Percentiles rank a stretch among this genome's conserved stretches.
Evolutionary conservation across 2,888 invertebrate species (phyloP).

Genomic region (Ferrisia virgata): DNA sequence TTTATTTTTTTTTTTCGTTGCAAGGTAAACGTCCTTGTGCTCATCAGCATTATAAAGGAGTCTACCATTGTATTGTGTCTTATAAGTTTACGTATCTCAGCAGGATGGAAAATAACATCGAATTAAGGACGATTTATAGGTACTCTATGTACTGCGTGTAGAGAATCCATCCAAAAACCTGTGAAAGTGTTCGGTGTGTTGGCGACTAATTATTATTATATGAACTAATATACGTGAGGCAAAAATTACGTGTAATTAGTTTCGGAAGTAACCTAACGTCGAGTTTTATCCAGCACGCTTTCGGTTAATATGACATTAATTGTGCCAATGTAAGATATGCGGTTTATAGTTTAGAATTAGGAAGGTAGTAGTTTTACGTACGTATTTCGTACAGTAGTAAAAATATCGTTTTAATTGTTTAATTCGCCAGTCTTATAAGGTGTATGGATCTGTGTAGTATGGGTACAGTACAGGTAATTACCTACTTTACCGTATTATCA

Average conservation of each 20-base stretch:
- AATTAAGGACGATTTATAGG: neutral
- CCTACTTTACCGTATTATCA: neutral
- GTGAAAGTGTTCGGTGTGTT: slow-evolving; percentile 22
- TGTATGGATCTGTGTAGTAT: too few species aligned
- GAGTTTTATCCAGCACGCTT: too few species aligned
- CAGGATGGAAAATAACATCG: slow-evolving; percentile 11
- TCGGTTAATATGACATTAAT: slow-evolving; percentile 6
- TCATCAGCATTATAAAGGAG: neutral
- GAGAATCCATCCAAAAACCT: neutral
- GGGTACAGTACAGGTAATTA: neutral
- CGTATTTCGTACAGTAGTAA: too few species aligned
- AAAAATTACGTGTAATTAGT: neutral
- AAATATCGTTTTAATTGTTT: slow-evolving; percentile 1
- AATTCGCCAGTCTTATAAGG: neutral
- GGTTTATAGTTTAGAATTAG: too few species aligned
- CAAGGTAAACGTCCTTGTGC: slow-evolving; percentile 11
- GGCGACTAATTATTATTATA: neutral
- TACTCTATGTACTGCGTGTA: neutral
- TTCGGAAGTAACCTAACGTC: neutral
- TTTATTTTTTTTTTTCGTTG: neutral
- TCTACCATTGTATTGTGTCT: neutral
- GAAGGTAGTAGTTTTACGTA: neutral
- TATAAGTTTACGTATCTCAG: neutral
- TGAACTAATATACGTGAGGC: neutral
- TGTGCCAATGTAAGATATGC: neutral